A percentile compares a stretch with the other conserved stretches of the same genome.
Conservation (phyloP, 2,113 vertebrate species). For the Myiagra hebetior region DNA sequence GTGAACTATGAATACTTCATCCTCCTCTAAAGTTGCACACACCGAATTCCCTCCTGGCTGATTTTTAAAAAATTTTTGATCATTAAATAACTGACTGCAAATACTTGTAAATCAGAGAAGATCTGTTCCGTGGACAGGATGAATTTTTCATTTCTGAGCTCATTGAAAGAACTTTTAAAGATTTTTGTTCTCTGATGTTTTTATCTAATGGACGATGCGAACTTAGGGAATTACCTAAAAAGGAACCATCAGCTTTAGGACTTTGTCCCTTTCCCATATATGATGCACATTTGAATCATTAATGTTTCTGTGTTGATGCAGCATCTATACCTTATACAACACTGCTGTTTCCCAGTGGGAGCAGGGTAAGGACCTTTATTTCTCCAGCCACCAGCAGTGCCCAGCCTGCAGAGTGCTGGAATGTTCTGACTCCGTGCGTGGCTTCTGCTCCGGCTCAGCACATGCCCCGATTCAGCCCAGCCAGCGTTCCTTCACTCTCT, state of each 20-base stretch:
- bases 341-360: neutral
- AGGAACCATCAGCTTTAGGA: neutral
- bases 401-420: neutral
- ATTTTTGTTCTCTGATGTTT: neutral
- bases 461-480: neutral
- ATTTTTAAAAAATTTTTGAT: neutral
- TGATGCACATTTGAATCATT: neutral
- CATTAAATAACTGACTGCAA: neutral
- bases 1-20: neutral
- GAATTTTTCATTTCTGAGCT: neutral
- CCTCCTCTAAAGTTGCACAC: neutral
- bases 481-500: rapidly evolving
- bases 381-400: neutral
- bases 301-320: neutral
- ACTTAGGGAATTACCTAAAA: neutral
- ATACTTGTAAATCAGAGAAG: neutral
- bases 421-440: rapidly evolving
- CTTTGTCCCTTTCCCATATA: neutral
- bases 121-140: neutral
- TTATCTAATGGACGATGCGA: neutral
- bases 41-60: neutral
- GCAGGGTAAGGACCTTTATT: neutral
- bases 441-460: neutral
- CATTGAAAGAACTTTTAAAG: neutral
- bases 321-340: neutral